Evolutionary conservation across 2,113 vertebrate species (phyloP).

Genomic region (Polyodon spathula): DNA sequence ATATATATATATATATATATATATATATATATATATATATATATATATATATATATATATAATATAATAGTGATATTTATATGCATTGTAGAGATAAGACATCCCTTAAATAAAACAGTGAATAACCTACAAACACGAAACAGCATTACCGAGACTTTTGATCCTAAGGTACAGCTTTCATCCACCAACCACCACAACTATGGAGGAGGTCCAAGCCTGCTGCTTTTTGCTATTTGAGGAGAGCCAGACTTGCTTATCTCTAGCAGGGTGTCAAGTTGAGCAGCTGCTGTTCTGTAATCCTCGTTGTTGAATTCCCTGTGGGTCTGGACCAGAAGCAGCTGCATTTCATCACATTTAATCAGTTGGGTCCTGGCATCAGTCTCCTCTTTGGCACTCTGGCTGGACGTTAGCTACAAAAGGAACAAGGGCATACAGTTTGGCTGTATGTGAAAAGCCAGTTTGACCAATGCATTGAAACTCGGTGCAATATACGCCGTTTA

Average conservation of each 20-base stretch:
- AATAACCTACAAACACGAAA: no score
- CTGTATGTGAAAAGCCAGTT: no score
- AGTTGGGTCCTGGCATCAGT: constrained; percentile 79
- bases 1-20: no score
- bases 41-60: no score
- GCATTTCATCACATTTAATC: constrained; percentile 78
- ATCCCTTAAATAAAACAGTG: no score
- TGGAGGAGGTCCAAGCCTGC: no score
- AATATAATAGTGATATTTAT: no score
- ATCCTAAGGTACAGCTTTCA: not conserved
- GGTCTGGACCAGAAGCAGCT: constrained; percentile 68
- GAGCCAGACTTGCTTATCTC: constrained; percentile 72
- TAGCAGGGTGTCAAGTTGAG: constrained; percentile 72
- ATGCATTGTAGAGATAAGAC: no score
- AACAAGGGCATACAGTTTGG: not conserved
- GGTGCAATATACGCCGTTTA: no score
- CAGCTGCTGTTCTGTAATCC: constrained; percentile 64
- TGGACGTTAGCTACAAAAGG: constrained; percentile 74
- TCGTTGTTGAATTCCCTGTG: constrained; percentile 48
- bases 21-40: no score
- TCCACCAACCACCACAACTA: no score
- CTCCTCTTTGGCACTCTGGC: constrained; percentile 73
- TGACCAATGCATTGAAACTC: no score
- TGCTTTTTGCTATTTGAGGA: not conserved
- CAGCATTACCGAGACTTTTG: constrained; percentile 12